These are phyloP conservation scores for Oreochromis niloticus DNA, from an alignment of 2,113 vertebrate species.

Conservation along the genomic window DNA sequence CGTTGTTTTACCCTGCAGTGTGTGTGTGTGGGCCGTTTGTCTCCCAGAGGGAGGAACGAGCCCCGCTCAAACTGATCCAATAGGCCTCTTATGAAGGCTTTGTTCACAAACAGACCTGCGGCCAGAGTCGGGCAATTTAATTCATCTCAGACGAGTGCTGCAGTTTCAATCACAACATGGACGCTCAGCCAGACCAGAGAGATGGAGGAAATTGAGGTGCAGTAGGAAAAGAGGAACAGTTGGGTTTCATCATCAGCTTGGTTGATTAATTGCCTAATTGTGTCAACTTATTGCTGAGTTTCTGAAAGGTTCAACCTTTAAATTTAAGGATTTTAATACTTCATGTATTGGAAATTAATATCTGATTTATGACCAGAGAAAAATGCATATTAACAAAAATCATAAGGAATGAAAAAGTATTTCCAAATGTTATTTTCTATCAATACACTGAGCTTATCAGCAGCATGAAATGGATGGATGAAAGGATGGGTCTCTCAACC, in stretches of 20 bases:
- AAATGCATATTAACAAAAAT: not conserved
- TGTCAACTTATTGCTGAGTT: not conserved
- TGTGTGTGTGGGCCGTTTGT: constrained; percentile 28
- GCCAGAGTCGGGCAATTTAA: constrained; percentile 20
- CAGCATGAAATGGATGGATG: not conserved
- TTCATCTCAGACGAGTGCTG: constrained; percentile 11
- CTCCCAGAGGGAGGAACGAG: constrained; percentile 36
- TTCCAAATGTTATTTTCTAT: not conserved
- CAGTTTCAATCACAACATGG: constrained; percentile 25
- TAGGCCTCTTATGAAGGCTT: constrained; percentile 27
- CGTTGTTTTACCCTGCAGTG: constrained; percentile 17
- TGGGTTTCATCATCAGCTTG: not conserved
- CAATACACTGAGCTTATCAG: not conserved
- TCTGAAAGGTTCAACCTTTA: not conserved
- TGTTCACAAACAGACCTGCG: constrained; percentile 35
- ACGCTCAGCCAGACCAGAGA: not conserved
- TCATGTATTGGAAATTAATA: not conserved
- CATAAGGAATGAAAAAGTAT: not conserved
- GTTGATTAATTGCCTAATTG: not conserved
- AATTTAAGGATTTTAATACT: not conserved
- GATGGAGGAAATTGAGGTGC: not conserved
- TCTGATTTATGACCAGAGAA: not conserved
- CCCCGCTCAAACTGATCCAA: constrained; percentile 8
- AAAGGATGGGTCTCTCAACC: not conserved
- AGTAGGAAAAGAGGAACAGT: not conserved